phyloP scores from a whole-genome alignment of 2,888 invertebrate genomes.

The Malachius bipustulatus region DNA sequence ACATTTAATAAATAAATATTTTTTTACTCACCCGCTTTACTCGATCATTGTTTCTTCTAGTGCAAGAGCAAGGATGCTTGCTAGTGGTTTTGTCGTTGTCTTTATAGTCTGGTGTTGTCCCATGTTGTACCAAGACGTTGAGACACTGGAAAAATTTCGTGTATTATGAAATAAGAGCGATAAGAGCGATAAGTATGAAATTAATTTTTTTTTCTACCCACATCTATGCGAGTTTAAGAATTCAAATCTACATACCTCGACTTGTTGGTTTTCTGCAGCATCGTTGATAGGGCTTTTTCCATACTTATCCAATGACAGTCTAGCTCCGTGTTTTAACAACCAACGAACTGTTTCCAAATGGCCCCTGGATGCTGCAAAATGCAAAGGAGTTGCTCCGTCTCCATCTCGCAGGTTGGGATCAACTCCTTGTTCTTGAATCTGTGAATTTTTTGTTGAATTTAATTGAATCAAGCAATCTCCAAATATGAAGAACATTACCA shows the following conservation, averaged over 20 bases:
- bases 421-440: constrained; percentile 73
- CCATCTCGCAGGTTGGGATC: constrained; percentile 78
- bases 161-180: not conserved
- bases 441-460: too few species aligned
- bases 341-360: constrained; percentile 71
- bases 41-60: constrained; percentile 34
- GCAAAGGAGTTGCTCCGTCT: constrained; percentile 79
- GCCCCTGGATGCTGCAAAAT: constrained; percentile 79
- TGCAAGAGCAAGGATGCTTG: constrained; percentile 37
- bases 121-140: constrained; percentile 69
- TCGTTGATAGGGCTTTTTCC: constrained; percentile 87
- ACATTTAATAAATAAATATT: too few species aligned
- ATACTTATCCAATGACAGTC: constrained; percentile 69
- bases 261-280: constrained; percentile 82
- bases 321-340: constrained; percentile 72
- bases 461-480: too few species aligned
- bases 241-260: constrained; percentile 52
- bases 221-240: not conserved
- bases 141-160: constrained; percentile 50
- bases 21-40: constrained; percentile 32
- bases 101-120: constrained; percentile 56
- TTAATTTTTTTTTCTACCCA: not conserved
- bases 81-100: constrained; percentile 33
- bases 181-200: not conserved
- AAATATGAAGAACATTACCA: too few species aligned